phyloP scores from a whole-genome alignment of 2,888 invertebrate genomes.

The Epinotia bilunana region DNA sequence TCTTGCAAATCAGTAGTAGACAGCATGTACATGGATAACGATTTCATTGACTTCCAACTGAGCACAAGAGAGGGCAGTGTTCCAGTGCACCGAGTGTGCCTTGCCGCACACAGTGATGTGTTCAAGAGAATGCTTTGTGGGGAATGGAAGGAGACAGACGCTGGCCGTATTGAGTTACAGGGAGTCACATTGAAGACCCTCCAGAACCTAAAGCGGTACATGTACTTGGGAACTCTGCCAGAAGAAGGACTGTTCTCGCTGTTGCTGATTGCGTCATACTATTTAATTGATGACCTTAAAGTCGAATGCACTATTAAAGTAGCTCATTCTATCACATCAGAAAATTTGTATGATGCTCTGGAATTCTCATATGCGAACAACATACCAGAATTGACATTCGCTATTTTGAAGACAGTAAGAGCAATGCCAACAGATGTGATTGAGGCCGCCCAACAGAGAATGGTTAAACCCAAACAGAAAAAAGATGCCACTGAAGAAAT shows the following conservation, averaged over 20 bases:
- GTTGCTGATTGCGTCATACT: slow-evolving; percentile 59
- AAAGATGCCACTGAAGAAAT: not conserved
- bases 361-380: slow-evolving; percentile 63
- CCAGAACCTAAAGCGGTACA: slow-evolving; percentile 60
- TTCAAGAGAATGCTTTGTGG: slow-evolving; percentile 62
- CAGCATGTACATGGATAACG: slow-evolving; percentile 13
- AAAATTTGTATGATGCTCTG: slow-evolving; percentile 55
- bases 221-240: slow-evolving; percentile 61
- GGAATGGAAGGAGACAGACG: slow-evolving; percentile 60
- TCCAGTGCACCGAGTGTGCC: slow-evolving; percentile 58
- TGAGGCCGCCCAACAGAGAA: slow-evolving; percentile 4
- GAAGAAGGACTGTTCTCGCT: slow-evolving; percentile 58
- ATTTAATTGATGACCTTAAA: slow-evolving; percentile 65
- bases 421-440: slow-evolving; percentile 15
- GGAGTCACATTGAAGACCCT: slow-evolving; percentile 58
- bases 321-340: slow-evolving; percentile 51
- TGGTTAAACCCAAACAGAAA: not conserved
- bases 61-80: slow-evolving; percentile 57
- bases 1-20: slow-evolving; percentile 12
- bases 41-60: slow-evolving; percentile 17
- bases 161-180: slow-evolving; percentile 58
- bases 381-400: slow-evolving; percentile 51
- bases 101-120: slow-evolving; percentile 64
- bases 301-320: slow-evolving; percentile 60
- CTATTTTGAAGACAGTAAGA: not conserved